Evolutionary conservation across 2,888 invertebrate genomes (phyloP), one percentile per base, ranked within the genome.

Genomic region (Margaritifera margaritifera): DNA sequence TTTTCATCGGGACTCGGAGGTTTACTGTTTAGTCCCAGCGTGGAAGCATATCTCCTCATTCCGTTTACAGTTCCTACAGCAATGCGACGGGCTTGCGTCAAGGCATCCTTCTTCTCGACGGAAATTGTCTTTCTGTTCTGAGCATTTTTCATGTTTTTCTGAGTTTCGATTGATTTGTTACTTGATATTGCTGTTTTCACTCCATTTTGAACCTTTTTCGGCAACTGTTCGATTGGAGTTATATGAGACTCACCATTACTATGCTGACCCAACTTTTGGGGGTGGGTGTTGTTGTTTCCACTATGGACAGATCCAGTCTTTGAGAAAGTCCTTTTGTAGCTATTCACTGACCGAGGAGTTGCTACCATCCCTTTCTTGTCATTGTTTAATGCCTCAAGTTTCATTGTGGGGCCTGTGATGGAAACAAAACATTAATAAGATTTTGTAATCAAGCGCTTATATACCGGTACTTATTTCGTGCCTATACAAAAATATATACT

Each of bases 41-140:
- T 74, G 27, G 80, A 80, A 20, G 75, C 72, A 66, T 77, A 78
- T 20, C 67, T 62, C 54, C 78, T 62, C 68, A 80, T 72, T 18
- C 80, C 80, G 54, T 76, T 80, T 4, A 79, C 51, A 58, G 64
- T 77, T 18, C 61, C 68, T 6, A 42, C 64, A 60, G 57, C 61
- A 55, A n/a, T 59, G 57, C 58, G 67, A 67, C 64, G 56, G 56
- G 58, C 55, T 64, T 66, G 62, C 60, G 64, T 64, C 24, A 22
- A 22, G 19, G 54, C 56, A 56, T 68, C 50, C 25, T 31, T 58
- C 24, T 55, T 11, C 54, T 25, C n/a, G 20, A 22, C 6, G 54
- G 56, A 31, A 56, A n/a, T 62, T n/a, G 51, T 50, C 6, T 31
- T 31, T 53, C 42, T 66, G 27, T 57, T 54, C 50, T 62, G 58